phyloP scores from a whole-genome alignment of 2,888 invertebrate species.

The Nebria salina region DNA sequence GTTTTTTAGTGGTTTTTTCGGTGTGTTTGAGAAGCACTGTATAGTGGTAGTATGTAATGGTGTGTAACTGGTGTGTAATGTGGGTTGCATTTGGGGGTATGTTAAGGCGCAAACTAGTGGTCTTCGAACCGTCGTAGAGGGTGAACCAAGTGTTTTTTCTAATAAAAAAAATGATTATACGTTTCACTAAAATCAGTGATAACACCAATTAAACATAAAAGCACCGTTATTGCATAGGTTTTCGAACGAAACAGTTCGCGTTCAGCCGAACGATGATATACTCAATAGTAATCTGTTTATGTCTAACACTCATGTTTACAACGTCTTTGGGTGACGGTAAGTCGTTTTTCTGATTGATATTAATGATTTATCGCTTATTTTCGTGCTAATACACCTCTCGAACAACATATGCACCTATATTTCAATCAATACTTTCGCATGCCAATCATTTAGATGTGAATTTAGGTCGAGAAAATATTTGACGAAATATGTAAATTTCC shows the following conservation, averaged over 20 bases:
- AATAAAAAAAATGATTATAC: conserved; percentile 43
- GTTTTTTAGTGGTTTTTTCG: not conserved
- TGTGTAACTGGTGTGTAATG: conserved; percentile 49
- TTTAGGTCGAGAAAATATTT: conserved; percentile 44
- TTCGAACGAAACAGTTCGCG: too few species aligned
- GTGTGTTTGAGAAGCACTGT: conserved; percentile 36
- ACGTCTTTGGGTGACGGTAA: conserved; percentile 38
- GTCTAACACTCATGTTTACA: conserved; percentile 42
- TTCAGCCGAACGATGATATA: conserved; percentile 22
- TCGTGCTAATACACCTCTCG: conserved; percentile 24
- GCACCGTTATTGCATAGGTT: not conserved
- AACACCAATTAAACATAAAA: conserved; percentile 2
- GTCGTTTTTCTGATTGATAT: conserved; percentile 15
- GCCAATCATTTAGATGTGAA: conserved; percentile 41
- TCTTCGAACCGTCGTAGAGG: conserved; percentile 46
- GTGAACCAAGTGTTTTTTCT: conserved; percentile 16
- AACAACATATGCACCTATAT: conserved; percentile 24
- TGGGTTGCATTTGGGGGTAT: conserved; percentile 51
- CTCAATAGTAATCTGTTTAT: conserved; percentile 22
- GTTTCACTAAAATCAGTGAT: conserved; percentile 27
- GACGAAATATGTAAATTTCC: conserved; percentile 20
- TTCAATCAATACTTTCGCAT: conserved; percentile 46
- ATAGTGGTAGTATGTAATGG: conserved; percentile 40
- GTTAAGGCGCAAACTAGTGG: conserved; percentile 52
- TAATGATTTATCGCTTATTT: conserved; percentile 7